Base-by-base conservation (phyloP, 2,797 vertebrate genomes). In the Pagetopsis macropterus region DNA sequence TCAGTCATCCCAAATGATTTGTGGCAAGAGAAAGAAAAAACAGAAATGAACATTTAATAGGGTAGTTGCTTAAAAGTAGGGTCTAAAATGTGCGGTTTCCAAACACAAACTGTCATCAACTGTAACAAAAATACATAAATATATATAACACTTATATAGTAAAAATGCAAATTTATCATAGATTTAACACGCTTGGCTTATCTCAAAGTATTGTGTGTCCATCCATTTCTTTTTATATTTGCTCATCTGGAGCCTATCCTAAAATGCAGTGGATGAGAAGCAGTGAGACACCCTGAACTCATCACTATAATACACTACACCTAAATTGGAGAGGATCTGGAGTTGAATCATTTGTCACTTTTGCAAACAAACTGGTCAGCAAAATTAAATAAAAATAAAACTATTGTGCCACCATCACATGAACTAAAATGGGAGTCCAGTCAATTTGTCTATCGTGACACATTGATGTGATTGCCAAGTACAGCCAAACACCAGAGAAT, bases 401-500 rank as follows among this genome's bases (percentile, higher is more conserved):
- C 63, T 14, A 46, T 37, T 41, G 51, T 44, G 61, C 23, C 16
- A 59, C 45, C 3, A 12, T 40, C 23, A 33, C 11, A 66, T 56
- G 56, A 59, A 23, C 44, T 46, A 65, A n/a, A 73, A 52, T 33
- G 9, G 55, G n/a, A 69, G 50, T 58, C 46, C 21, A 58, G 59
- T 76, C 68, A 70, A 63, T 79, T 67, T 77, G 73, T 73, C 51
- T 9, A 3, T 51, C 54, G 65, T 65, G 68, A 60, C 49, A 69
- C 44, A 76, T 3, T 65, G 44, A 70, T 64, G 45, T 68, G 14
- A 78, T 68, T 49, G 57, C 60, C 64, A 43, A 48, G 54, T n/a
- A 21, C 15, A 8, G 65, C 61, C 71, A 70, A 66, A 76, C 37
- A 56, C 4, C 41, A 75, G 61, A 76, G 72, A 77, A 85, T 73